Evolutionary conservation across 2,113 vertebrate species (phyloP).

Genomic region (Dipodomys stephensi): DNA sequence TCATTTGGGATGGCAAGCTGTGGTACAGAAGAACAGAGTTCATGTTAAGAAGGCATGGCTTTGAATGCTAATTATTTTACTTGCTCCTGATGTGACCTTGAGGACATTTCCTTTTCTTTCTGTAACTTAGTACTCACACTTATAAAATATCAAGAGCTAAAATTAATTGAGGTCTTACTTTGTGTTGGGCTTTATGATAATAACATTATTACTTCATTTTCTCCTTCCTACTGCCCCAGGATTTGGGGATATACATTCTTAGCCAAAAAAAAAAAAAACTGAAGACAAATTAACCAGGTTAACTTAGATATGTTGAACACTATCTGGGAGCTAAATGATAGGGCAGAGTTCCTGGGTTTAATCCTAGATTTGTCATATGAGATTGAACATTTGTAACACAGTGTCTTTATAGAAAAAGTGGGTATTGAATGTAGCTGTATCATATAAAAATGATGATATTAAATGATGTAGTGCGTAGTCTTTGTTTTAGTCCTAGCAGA

Average conservation of each 20-base stretch:
- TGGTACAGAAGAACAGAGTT: slow-evolving; percentile 47
- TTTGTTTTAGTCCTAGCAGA: neutral
- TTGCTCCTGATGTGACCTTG: slow-evolving; percentile 65
- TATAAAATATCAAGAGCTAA: slow-evolving; percentile 32
- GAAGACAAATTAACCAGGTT: slow-evolving; percentile 12
- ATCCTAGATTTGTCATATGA: neutral
- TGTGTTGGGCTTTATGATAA: slow-evolving; percentile 4
- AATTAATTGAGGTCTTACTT: slow-evolving; percentile 46
- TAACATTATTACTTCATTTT: neutral
- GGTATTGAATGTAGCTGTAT: neutral
- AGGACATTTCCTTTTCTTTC: slow-evolving; percentile 8
- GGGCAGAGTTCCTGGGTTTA: neutral
- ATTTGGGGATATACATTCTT: neutral
- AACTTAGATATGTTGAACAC: neutral
- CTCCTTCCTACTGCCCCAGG: neutral
- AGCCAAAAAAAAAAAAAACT: neutral
- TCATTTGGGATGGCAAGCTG: slow-evolving; percentile 67
- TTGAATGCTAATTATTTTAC: slow-evolving; percentile 69
- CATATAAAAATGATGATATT: neutral
- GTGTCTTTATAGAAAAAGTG: neutral
- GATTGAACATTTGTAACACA: neutral
- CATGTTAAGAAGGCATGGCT: neutral
- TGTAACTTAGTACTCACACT: neutral
- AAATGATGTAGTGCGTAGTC: neutral
- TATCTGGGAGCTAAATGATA: neutral